Base-by-base conservation (phyloP, 2,888 invertebrate genomes). In the Calameuta filiformis region DNA sequence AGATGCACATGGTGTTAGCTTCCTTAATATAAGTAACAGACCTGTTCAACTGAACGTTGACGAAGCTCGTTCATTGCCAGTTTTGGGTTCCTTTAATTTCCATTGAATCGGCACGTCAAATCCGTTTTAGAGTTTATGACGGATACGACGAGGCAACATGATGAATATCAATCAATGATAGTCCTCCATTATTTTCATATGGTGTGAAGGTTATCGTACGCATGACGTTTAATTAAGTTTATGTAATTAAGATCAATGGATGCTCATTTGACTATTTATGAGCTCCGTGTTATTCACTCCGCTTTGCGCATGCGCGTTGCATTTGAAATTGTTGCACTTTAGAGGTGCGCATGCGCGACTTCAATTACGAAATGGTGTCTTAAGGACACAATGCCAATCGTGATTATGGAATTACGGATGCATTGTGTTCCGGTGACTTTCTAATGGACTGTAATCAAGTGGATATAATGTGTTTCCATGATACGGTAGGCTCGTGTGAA, bases 101-200 rank as follows among this genome's bases (percentile, higher is more conserved):
- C 81, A 81, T 81, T 81, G 77, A 77, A 77, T 76, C 56, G 31
- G 4, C 75, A 40, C 73, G 73, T 73, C 56, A 23, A 56, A 23
- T 56, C 56, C 9, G 23, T 15, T 56, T 56, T 23, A 56, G 9
- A 56, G 56, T 56, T 56, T 23, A 23, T 23, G 56, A 9, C 56
- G 56, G 23, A 56, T 56, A 56, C 23, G 56, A 15, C 56, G 9
- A 56, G 23, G 56, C 9, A 23, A 6, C 23, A 56, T 23, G 23
- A 23, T 56, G 56, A 56, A 56, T 56, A 56, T 56, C 23, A 56
- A 56, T 56, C 56, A 56, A 56, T 56, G 56, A 23, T 40, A 40
- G 56, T 56, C 56, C 23, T 56, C 23, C 6, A 56, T 56, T 23
- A 56, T 56, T 56, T 56, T 56, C 56, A 56, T 56, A 23, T 56